These are phyloP conservation scores for Boleophthalmus pectinirostris DNA, from an alignment of 2,113 vertebrate species.

Conservation along the genomic window DNA sequence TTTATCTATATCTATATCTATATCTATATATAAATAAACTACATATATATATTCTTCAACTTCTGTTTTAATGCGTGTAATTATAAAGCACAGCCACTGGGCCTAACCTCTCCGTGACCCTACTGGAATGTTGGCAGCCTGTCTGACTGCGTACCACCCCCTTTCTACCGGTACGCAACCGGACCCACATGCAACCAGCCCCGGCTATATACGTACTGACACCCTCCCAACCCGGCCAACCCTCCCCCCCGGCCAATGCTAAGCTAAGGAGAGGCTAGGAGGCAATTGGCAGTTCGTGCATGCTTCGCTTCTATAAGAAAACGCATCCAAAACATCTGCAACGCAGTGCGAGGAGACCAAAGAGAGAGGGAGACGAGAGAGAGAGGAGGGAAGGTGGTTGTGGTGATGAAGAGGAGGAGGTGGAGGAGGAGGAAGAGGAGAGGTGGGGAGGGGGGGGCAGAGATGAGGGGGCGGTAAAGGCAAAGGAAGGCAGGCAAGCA, in stretches of 20 bases:
- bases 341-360: constrained; percentile 54
- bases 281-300: constrained; percentile 50
- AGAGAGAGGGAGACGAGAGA: constrained; percentile 41
- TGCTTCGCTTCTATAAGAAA: constrained; percentile 49
- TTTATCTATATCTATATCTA: constrained; percentile 7
- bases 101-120: constrained; percentile 51
- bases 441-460: constrained; percentile 37
- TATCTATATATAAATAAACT: too few relatives aligned
- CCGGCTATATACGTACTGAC: not conserved
- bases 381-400: constrained; percentile 9
- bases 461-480: constrained; percentile 65
- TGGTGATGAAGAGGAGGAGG: constrained; percentile 44
- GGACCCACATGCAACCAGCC: not conserved
- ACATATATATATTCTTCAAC: not conserved
- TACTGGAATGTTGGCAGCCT: constrained; percentile 50
- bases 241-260: constrained; percentile 13
- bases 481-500: constrained; percentile 20
- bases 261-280: constrained; percentile 27
- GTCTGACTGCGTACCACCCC: constrained; percentile 3
- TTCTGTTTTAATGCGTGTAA: constrained; percentile 10
- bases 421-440: constrained; percentile 23
- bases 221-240: constrained; percentile 12
- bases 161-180: not conserved
- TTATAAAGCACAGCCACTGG: constrained; percentile 40
- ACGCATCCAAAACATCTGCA: constrained; percentile 73